A percentile compares a stretch with the other conserved stretches of the same genome.
phyloP scores from a whole-genome alignment of 64 coral and sea anemone genomes.

The Stichodactyla helianthus region DNA sequence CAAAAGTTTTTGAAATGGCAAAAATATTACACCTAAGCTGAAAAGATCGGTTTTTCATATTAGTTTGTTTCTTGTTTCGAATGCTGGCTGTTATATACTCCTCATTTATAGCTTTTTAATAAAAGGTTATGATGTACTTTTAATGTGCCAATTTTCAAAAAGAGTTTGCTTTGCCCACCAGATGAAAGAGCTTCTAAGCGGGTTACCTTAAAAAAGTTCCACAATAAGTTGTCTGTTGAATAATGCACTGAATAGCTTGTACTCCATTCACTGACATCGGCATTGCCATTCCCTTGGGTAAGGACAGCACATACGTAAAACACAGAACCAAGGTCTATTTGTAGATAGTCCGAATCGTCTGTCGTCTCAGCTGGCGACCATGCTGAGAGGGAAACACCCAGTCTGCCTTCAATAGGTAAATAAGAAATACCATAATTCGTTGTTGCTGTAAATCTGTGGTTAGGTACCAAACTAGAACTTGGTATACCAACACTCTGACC shows the following conservation, averaged over 20 bases:
- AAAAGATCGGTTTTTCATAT: too few relatives aligned
- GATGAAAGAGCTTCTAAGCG: neutral
- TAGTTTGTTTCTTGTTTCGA: too few relatives aligned
- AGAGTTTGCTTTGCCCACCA: too few relatives aligned
- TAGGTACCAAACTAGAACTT: neutral
- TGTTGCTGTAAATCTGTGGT: constrained; percentile 15
- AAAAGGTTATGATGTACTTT: too few relatives aligned
- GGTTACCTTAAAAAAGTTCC: neutral
- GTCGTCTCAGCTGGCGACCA: neutral
- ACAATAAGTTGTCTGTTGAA: neutral
- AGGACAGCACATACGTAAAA: neutral
- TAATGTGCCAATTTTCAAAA: too few relatives aligned
- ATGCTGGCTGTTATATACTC: too few relatives aligned
- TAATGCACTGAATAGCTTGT: neutral
- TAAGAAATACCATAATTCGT: neutral
- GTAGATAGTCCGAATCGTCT: neutral
- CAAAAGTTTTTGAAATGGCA: too few relatives aligned
- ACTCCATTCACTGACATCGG: neutral
- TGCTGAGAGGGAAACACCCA: neutral
- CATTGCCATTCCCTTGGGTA: neutral
- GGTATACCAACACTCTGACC: constrained; percentile 8
- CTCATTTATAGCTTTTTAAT: too few relatives aligned
- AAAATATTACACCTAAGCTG: too few relatives aligned
- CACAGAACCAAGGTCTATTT: constrained; percentile 23
- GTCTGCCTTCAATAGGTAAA: neutral